Conservation (phyloP, 2,888 invertebrate genomes). For the Drosophila helvetica region DNA sequence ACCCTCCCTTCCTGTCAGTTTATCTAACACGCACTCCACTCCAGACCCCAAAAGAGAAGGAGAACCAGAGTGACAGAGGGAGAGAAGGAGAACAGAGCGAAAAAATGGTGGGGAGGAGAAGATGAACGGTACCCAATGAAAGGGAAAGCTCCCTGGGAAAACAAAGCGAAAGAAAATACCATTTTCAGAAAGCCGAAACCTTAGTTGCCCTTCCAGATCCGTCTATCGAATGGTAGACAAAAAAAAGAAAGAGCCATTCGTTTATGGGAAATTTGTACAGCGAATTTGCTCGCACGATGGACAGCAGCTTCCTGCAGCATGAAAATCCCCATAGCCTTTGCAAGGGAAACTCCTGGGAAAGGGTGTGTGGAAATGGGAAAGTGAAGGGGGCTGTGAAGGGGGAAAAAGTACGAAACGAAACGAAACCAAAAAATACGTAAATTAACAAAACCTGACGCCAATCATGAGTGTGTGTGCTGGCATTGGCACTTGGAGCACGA, state of each 20-base stretch:
- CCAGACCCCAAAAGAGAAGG: slow-evolving; percentile 1
- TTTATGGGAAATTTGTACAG: background rate
- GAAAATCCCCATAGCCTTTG: too few relatives aligned
- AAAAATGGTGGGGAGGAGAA: background rate
- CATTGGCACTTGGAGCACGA: slow-evolving; percentile 1
- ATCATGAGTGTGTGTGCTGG: slow-evolving; percentile 54
- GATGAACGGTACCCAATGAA: background rate
- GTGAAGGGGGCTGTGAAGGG: background rate
- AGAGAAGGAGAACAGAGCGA: slow-evolving; percentile 19
- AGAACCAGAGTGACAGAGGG: slow-evolving; percentile 9
- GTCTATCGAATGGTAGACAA: background rate
- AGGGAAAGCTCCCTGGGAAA: slow-evolving; percentile 4
- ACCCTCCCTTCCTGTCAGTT: slow-evolving; percentile 61
- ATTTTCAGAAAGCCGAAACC: background rate
- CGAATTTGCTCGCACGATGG: background rate
- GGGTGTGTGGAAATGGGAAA: background rate
- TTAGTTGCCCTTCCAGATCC: background rate
- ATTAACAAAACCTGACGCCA: slow-evolving; percentile 79
- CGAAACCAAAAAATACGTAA: slow-evolving; percentile 61
- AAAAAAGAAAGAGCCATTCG: background rate
- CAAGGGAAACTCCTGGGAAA: background rate
- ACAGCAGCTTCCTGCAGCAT: background rate
- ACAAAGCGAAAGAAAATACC: slow-evolving; percentile 14
- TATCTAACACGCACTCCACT: slow-evolving; percentile 73
- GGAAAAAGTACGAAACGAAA: slow-evolving; percentile 20